Evolutionary conservation across 2,888 invertebrate species (phyloP), one percentile per base, ranked within the genome.

Genomic region (Phytoseiulus persimilis): DNA sequence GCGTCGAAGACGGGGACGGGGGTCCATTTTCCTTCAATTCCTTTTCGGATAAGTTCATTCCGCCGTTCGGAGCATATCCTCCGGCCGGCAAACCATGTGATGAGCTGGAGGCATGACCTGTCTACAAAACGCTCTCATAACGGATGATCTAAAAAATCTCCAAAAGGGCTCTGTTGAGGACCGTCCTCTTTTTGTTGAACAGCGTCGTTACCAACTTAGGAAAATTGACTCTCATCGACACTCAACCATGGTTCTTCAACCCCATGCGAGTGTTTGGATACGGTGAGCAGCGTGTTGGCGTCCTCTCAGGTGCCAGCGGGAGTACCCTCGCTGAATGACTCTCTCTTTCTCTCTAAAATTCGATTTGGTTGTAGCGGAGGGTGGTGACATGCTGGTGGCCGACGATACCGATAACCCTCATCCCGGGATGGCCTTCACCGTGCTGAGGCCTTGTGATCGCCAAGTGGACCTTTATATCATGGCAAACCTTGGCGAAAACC

Each of bases 371-470:
- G 90, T 90, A 83, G 84, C 90, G 90, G 90, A 90, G 83, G 90
- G 90, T 46, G 65, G 83, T 83, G 89, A 87, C 32, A 65, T 89
- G 90, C 90, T 90, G 9, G 84, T 46, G 83, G 90, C 83, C 31
- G 65, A 90, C 32, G 83, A 90, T 32, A 31, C 90, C 90, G 94
- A 94, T 91, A 93, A 96, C 92, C 87, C 87, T 45, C 87, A 87
- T 87, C 87, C 31, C 0, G 87, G 87, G 0, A 87, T 87, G 87
- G 32, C 87, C 39, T 87, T 87, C 87, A 97, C 97, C 0, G 94
- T 95, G 87, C 96, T 96, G 0, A 95, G 96, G 90, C 95, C 96
- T 5, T 97, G 97, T 92, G 97, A 97, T 92, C 94, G 96, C 92
- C 95, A 96, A 92, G 94, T 95, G 90, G 94, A 94, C 83, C 93